A percentile compares a stretch with the other conserved stretches of the same genome.
phyloP scores from a whole-genome alignment of 2,797 vertebrate species.

The Gymnodraco acuticeps region DNA sequence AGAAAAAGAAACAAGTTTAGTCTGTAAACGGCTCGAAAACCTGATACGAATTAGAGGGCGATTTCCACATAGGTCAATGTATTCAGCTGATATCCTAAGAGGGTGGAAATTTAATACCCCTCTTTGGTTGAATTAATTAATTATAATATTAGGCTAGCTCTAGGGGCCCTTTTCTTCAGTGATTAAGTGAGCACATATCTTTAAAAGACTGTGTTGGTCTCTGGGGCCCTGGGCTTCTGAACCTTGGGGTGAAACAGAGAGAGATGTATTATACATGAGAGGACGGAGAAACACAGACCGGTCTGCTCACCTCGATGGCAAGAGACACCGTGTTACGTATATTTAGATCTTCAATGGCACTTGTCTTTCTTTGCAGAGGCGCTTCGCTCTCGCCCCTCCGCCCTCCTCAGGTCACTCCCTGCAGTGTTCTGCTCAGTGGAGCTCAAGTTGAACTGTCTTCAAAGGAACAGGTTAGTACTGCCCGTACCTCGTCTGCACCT shows the following conservation, averaged over 20 bases:
- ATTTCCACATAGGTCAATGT: conserved; percentile 99
- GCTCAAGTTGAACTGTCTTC: conserved; percentile 19
- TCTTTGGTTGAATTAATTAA: conserved; percentile 99
- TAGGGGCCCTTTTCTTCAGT: conserved; percentile 96
- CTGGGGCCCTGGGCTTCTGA: conserved; percentile 85
- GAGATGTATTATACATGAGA: conserved; percentile 87
- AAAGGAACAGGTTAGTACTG: conserved; percentile 1
- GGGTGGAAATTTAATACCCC: conserved; percentile 98
- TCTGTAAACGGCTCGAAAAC: conserved; percentile 91
- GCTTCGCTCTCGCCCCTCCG: conserved; percentile 30
- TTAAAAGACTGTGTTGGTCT: conserved; percentile 88
- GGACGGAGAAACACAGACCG: conserved; percentile 75
- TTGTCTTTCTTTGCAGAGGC: conserved; percentile 49
- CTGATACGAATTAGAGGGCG: conserved; percentile 97
- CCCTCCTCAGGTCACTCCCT: conserved; percentile 33
- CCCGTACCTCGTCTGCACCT: not conserved
- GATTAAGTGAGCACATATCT: conserved; percentile 96
- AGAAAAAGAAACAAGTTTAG: conserved; percentile 90
- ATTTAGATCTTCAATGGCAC: conserved; percentile 62
- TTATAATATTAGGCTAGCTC: conserved; percentile 99
- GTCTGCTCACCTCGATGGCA: conserved; percentile 61
- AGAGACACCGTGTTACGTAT: conserved; percentile 54
- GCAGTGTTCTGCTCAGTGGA: conserved; percentile 24
- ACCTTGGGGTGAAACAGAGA: conserved; percentile 83
- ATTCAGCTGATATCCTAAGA: conserved; percentile 99